phyloP scores from a whole-genome alignment of 2,797 vertebrate species.

The Octomys mimax region DNA sequence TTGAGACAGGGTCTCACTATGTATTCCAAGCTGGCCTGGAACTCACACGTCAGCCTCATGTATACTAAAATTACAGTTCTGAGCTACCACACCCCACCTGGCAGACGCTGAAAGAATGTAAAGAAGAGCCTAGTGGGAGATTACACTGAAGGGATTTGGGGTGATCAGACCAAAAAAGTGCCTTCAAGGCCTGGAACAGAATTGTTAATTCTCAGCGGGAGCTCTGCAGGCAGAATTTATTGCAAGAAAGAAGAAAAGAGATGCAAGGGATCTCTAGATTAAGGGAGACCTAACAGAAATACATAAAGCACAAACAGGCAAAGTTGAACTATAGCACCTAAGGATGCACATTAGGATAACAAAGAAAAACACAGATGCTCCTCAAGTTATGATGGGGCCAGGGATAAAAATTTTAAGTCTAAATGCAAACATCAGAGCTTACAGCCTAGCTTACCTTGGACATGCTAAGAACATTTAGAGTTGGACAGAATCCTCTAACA shows the following conservation, averaged over 20 bases:
- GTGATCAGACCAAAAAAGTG: constrained; percentile 11
- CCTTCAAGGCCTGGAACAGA: background rate
- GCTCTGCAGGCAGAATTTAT: background rate
- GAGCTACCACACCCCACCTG: background rate
- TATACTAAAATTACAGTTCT: background rate
- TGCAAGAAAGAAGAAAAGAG: background rate
- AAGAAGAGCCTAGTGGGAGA: background rate
- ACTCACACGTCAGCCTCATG: background rate
- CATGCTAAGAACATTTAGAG: background rate
- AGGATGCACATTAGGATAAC: background rate
- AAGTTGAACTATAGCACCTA: background rate
- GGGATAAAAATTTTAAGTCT: background rate
- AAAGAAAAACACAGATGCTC: background rate
- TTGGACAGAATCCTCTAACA: background rate
- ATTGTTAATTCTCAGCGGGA: background rate
- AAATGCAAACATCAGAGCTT: background rate
- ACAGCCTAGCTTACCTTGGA: background rate
- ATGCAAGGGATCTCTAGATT: background rate
- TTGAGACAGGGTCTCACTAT: background rate
- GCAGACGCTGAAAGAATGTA: background rate
- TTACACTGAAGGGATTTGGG: constrained; percentile 20
- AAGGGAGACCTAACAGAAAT: background rate
- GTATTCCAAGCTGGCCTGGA: background rate
- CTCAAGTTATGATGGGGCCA: background rate
- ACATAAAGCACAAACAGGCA: background rate